Conservation (phyloP, 2,113 vertebrate species). For the Gnathonemus echidnorhynchus region DNA sequence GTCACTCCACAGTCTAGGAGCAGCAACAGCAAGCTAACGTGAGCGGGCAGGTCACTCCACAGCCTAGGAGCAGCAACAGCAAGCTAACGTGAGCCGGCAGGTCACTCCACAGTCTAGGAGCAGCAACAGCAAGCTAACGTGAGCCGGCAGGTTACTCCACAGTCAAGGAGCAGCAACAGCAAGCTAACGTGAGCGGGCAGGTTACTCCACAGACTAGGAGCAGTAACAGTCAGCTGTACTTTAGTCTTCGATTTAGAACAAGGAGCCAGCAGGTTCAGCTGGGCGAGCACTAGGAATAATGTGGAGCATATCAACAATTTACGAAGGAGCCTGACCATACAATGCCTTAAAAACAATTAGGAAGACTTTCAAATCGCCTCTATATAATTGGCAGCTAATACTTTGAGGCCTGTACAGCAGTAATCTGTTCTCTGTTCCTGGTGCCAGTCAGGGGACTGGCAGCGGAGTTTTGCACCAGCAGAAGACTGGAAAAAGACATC, state of each 20-base stretch:
- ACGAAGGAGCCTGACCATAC: not conserved
- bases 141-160: no score
- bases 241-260: not conserved
- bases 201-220: not conserved
- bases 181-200: not conserved
- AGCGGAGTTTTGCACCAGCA: not conserved
- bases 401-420: not conserved
- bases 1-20: not conserved
- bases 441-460: not conserved
- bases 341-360: not conserved
- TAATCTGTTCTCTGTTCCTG: not conserved
- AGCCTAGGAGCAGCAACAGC: no score
- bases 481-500: not conserved
- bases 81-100: no score
- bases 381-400: not conserved
- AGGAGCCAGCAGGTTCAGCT: not conserved
- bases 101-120: no score
- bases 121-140: no score
- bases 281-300: not conserved
- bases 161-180: no score
- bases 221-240: not conserved
- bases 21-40: not conserved
- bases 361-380: not conserved
- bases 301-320: not conserved
- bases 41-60: no score